phyloP scores from a whole-genome alignment of 2,113 vertebrate species.

The Sigmodon hispidus region DNA sequence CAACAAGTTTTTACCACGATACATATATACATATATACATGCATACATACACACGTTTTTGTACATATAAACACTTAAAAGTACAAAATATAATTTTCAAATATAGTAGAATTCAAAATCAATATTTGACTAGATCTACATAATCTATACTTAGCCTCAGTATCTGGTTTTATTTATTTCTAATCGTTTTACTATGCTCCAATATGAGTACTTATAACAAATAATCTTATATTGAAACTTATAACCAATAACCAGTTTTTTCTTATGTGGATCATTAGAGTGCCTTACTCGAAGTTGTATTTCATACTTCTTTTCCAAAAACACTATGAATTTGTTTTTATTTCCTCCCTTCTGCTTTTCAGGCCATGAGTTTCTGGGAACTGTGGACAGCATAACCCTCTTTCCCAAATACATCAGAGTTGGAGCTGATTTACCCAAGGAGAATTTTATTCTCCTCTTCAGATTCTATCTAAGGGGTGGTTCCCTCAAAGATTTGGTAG shows the following conservation, averaged over 20 bases:
- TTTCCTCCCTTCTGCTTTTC: background rate
- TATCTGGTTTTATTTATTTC: background rate
- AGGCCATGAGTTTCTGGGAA: background rate
- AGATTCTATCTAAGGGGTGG: background rate
- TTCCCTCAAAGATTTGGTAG: background rate
- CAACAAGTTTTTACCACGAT: too few relatives aligned
- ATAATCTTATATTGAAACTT: background rate
- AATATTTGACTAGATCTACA: background rate
- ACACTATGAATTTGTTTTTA: background rate
- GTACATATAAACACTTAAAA: background rate
- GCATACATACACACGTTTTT: background rate
- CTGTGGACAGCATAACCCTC: background rate
- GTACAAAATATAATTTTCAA: background rate
- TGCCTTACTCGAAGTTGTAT: background rate
- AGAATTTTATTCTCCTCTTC: background rate
- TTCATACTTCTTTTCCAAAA: background rate
- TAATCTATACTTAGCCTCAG: background rate
- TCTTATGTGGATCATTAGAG: background rate
- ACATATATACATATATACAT: background rate
- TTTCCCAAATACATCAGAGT: background rate
- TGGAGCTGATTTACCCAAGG: background rate
- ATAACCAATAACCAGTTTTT: background rate
- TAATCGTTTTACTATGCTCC: background rate
- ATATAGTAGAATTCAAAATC: background rate
- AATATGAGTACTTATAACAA: background rate